Conservation (phyloP, 1,140 invertebrate species). For the Drosophila erecta region DNA sequence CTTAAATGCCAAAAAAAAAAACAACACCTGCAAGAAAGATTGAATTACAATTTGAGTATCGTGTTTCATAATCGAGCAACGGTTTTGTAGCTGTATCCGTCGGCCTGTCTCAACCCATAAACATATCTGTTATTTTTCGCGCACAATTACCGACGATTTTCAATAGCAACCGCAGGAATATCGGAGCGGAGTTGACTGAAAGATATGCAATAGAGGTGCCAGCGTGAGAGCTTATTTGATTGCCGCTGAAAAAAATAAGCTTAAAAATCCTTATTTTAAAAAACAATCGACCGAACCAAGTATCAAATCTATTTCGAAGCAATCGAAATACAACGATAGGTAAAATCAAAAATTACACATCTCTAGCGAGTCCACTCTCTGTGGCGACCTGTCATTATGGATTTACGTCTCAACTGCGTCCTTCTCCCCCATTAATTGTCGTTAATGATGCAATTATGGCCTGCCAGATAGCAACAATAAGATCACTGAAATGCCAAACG, state of each 20-base stretch:
- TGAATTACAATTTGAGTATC: slow-evolving; percentile 23
- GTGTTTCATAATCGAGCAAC: slow-evolving; percentile 35
- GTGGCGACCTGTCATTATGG: slow-evolving; percentile 37
- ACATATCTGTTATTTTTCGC: slow-evolving; percentile 23
- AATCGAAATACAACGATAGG: not conserved
- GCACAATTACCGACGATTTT: slow-evolving; percentile 42
- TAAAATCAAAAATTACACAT: not conserved
- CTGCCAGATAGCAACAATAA: slow-evolving; percentile 33
- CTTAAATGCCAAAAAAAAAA: slow-evolving; percentile 10
- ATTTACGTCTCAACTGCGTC: slow-evolving; percentile 17
- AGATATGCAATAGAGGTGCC: slow-evolving; percentile 1
- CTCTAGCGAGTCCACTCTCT: slow-evolving; percentile 17
- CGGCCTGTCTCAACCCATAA: slow-evolving; percentile 33
- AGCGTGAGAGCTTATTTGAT: not conserved
- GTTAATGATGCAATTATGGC: slow-evolving; percentile 51
- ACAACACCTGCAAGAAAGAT: slow-evolving; percentile 26
- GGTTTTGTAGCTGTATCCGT: slow-evolving; percentile 26
- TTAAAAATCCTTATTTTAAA: too few relatives aligned
- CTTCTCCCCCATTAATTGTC: slow-evolving; percentile 31
- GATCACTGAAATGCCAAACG: slow-evolving; percentile 48
- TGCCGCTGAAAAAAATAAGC: too few relatives aligned
- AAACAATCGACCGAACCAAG: too few relatives aligned
- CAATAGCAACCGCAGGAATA: slow-evolving; percentile 34
- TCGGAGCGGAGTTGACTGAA: slow-evolving; percentile 16
- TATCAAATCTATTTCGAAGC: too few relatives aligned